phyloP scores from a whole-genome alignment of 2,888 invertebrate genomes.

The Heliconius ismenius region DNA sequence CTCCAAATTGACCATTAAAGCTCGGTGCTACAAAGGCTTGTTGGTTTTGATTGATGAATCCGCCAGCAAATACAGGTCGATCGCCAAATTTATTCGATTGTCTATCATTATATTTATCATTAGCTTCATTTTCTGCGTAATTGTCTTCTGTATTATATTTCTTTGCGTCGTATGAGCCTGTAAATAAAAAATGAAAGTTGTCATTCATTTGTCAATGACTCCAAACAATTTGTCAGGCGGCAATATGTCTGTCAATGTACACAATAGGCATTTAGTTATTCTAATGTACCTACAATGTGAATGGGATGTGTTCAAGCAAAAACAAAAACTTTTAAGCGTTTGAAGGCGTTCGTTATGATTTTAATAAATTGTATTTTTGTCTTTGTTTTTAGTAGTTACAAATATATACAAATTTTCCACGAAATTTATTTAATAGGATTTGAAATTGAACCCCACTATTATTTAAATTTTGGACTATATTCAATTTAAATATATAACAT shows the following conservation, averaged over 20 bases:
- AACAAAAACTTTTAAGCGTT: neutral
- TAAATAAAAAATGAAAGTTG: conserved; percentile 78
- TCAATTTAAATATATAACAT: too few species aligned
- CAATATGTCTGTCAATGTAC: conserved; percentile 64
- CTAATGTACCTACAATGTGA: conserved; percentile 15
- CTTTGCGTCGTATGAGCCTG: conserved; percentile 75
- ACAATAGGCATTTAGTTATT: conserved; percentile 57
- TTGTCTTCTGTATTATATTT: conserved; percentile 72
- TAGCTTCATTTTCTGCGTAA: conserved; percentile 60
- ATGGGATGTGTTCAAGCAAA: conserved; percentile 22
- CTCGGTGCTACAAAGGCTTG: conserved; percentile 52
- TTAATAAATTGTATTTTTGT: neutral
- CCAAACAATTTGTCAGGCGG: conserved; percentile 55
- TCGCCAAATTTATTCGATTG: conserved; percentile 58
- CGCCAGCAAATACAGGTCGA: conserved; percentile 54
- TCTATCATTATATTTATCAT: conserved; percentile 57
- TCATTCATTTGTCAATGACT: conserved; percentile 68
- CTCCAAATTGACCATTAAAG: conserved; percentile 41
- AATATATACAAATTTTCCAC: too few species aligned
- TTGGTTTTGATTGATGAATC: conserved; percentile 60
- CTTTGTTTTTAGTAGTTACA: neutral
- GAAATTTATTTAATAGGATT: too few species aligned
- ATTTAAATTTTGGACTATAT: too few species aligned
- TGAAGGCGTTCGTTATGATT: neutral
- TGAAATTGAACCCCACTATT: too few species aligned